Percentiles rank a stretch among this genome's conserved stretches.
Conservation (phyloP, 2,888 invertebrate species). For the Drosophila neotestacea region DNA sequence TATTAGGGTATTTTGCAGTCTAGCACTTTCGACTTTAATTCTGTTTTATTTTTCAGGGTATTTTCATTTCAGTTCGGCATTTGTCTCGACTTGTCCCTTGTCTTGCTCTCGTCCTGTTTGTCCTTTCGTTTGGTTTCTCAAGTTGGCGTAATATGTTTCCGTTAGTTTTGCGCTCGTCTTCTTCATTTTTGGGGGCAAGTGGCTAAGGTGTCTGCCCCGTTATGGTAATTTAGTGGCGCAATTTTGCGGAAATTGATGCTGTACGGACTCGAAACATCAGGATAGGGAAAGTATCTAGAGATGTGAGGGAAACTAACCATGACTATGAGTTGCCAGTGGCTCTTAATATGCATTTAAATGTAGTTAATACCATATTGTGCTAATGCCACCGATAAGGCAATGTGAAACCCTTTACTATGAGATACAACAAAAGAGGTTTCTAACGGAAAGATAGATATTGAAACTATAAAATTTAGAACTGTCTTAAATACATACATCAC, state of each 20-base stretch:
- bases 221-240: constrained; percentile 83
- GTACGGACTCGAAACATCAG: background rate
- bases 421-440: background rate
- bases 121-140: constrained; percentile 58
- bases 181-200: background rate
- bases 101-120: constrained; percentile 53
- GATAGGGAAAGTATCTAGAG: background rate
- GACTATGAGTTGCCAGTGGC: constrained; percentile 13
- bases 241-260: constrained; percentile 83
- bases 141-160: constrained; percentile 65
- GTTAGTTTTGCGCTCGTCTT: constrained; percentile 54
- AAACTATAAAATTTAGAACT: too few species aligned
- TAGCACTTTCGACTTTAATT: constrained; percentile 12
- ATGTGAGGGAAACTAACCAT: constrained; percentile 6
- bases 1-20: background rate
- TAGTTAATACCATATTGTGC: constrained; percentile 10
- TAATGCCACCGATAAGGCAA: constrained; percentile 7
- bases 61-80: constrained; percentile 24
- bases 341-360: constrained; percentile 45
- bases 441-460: background rate
- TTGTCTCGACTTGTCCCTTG: constrained; percentile 31
- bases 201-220: constrained; percentile 48
- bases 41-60: constrained; percentile 15
- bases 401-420: constrained; percentile 17
- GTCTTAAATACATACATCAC: background rate